Conservation (phyloP, 2,797 vertebrate genomes). For the Eulemur rubriventer region DNA sequence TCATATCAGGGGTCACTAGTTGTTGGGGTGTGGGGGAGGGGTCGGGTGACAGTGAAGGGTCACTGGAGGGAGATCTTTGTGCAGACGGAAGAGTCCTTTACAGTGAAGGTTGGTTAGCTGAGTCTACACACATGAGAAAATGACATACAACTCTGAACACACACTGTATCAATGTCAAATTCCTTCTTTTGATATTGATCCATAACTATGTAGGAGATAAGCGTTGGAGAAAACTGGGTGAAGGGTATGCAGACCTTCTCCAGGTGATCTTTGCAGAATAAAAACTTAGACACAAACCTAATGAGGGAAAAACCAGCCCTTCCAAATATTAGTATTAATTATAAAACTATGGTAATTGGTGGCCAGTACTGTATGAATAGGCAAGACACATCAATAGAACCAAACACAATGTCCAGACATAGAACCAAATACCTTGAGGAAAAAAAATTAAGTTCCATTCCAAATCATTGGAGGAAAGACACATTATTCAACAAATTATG, state of each 20-base stretch:
- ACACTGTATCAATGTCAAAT: too few species aligned
- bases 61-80: not conserved
- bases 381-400: not conserved
- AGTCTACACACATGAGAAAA: too few species aligned
- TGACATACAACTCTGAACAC: not conserved
- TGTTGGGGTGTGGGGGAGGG: not conserved
- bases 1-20: not conserved
- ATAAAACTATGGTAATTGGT: not conserved
- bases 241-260: too few species aligned
- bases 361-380: not conserved
- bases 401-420: too few species aligned
- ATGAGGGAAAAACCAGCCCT: not conserved
- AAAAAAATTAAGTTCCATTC: not conserved
- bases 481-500: not conserved
- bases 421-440: not conserved
- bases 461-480: not conserved
- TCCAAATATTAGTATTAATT: not conserved
- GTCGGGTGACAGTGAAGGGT: not conserved
- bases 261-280: not conserved
- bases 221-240: not conserved
- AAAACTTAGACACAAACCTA: not conserved
- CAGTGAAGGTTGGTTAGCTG: too few species aligned
- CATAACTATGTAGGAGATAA: not conserved
- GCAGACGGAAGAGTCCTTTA: too few species aligned
- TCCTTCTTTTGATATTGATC: not conserved